phyloP scores from a whole-genome alignment of 1,140 invertebrate genomes.

The Lepeophtheirus salmonis region DNA sequence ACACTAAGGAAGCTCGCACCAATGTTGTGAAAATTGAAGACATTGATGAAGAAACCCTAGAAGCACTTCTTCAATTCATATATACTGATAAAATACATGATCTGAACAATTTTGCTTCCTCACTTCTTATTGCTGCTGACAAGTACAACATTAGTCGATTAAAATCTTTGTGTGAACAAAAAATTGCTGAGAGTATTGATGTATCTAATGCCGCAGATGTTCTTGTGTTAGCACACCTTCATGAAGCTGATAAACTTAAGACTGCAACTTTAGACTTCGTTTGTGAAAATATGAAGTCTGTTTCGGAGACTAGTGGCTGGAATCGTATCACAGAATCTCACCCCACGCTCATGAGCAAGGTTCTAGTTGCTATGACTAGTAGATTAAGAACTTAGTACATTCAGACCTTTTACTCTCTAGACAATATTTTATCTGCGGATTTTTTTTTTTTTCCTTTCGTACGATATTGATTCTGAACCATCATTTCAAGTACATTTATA shows the following conservation, averaged over 20 bases:
- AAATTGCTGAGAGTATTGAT: slow-evolving; percentile 77
- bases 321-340: slow-evolving; percentile 90
- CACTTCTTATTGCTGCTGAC: slow-evolving; percentile 86
- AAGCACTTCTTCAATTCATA: slow-evolving; percentile 93
- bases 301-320: slow-evolving; percentile 93
- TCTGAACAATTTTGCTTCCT: slow-evolving; percentile 92
- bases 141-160: slow-evolving; percentile 92
- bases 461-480: too few species aligned
- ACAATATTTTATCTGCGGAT: too few species aligned
- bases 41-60: slow-evolving; percentile 83
- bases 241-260: slow-evolving; percentile 94
- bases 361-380: slow-evolving; percentile 86
- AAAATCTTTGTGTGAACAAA: slow-evolving; percentile 98
- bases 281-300: slow-evolving; percentile 87
- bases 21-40: slow-evolving; percentile 93
- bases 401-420: too few species aligned
- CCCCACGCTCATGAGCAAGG: slow-evolving; percentile 91
- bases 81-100: slow-evolving; percentile 90
- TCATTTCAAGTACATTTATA: too few species aligned
- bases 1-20: slow-evolving; percentile 75
- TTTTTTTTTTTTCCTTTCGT: too few species aligned
- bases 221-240: slow-evolving; percentile 88
- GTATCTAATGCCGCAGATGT: slow-evolving; percentile 94
- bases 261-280: slow-evolving; percentile 97
- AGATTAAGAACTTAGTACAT: slow-evolving; percentile 33